These are phyloP conservation scores for Pelecanus crispus DNA, from an alignment of 2,113 vertebrate genomes.

Conservation along the genomic window DNA sequence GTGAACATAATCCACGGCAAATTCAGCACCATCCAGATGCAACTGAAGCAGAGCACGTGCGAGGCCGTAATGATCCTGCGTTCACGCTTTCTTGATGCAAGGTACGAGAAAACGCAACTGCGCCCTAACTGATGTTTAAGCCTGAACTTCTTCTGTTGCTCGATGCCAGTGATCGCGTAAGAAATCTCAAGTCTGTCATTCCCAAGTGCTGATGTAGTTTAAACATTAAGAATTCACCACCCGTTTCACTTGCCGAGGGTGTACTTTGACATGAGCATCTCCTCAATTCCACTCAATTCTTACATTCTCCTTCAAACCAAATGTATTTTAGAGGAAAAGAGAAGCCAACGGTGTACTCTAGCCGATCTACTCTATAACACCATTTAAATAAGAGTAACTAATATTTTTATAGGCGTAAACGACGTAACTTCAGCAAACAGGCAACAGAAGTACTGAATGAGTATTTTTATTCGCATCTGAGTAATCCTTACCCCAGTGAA, in stretches of 20 bases:
- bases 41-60: conserved; percentile 90
- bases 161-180: rapidly evolving
- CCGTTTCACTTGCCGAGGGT: background rate
- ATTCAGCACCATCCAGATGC: conserved; percentile 90
- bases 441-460: conserved; percentile 89
- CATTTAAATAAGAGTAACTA: background rate
- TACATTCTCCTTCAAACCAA: background rate
- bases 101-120: conserved; percentile 37
- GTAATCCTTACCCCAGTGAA: conserved; percentile 90
- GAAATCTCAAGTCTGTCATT: background rate
- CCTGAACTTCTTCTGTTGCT: background rate
- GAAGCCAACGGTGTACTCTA: background rate
- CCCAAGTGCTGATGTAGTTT: background rate
- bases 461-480: conserved; percentile 91
- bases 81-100: conserved; percentile 81
- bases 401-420: conserved; percentile 73
- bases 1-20: conserved; percentile 86
- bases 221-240: background rate
- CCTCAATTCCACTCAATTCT: background rate
- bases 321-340: background rate
- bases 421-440: conserved; percentile 90
- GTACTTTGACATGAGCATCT: too few species aligned
- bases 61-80: conserved; percentile 87
- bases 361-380: rapidly evolving
- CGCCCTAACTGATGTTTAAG: background rate